Evolutionary conservation across 2,888 invertebrate genomes (phyloP).

Genomic region (Sphinx pinastri): DNA sequence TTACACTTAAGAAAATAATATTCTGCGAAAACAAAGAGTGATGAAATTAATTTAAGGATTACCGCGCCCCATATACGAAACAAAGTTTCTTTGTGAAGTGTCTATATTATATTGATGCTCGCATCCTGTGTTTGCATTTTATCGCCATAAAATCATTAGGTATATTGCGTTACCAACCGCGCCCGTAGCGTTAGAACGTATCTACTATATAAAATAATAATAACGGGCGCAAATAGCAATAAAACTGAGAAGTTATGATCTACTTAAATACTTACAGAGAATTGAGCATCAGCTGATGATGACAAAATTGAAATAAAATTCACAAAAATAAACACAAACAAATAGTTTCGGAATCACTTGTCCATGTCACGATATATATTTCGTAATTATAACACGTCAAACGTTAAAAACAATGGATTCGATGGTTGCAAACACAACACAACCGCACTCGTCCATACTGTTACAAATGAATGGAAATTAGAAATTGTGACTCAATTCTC

Average conservation of each 20-base stretch:
- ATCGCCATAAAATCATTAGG: not conserved
- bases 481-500: not conserved
- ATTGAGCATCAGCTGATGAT: slow-evolving; percentile 39
- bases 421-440: slow-evolving; percentile 34
- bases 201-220: not conserved
- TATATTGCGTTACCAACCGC: not conserved
- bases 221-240: not conserved
- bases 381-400: slow-evolving; percentile 36
- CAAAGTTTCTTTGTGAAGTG: not conserved
- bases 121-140: not conserved
- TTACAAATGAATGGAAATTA: slow-evolving; percentile 21
- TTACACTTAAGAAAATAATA: not conserved
- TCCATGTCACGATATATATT: slow-evolving; percentile 43
- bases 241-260: slow-evolving; percentile 9
- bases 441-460: slow-evolving; percentile 34
- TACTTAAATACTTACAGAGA: slow-evolving; percentile 36
- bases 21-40: slow-evolving; percentile 7
- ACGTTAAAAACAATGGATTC: slow-evolving; percentile 37
- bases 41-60: not conserved
- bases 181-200: not conserved
- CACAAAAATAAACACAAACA: slow-evolving; percentile 42
- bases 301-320: slow-evolving; percentile 42
- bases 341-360: slow-evolving; percentile 41
- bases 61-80: not conserved
- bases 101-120: not conserved